A percentile compares a stretch with the other conserved stretches of the same genome.
Conservation (phyloP, 2,113 vertebrate species). For the Calyptommatus sinebrachiatus region DNA sequence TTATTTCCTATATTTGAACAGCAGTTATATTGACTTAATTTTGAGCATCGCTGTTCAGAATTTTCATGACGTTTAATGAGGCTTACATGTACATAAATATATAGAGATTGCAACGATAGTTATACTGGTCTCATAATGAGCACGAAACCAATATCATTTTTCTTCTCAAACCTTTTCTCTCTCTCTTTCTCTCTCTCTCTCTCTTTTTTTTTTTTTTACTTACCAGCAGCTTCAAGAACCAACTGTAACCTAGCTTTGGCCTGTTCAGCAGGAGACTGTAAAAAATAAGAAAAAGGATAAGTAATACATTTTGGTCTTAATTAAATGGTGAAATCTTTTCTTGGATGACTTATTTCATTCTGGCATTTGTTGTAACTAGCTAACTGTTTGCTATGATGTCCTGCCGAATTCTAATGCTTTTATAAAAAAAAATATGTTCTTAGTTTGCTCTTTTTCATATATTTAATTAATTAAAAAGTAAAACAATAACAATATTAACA, state of each 20-base stretch:
- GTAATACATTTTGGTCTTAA: neutral
- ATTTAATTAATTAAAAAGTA: neutral
- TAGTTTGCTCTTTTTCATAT: neutral
- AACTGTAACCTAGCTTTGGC: constrained; percentile 91
- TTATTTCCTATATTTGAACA: neutral
- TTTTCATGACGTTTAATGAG: neutral
- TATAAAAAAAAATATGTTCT: neutral
- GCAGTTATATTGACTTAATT: neutral
- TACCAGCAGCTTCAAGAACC: constrained; percentile 95
- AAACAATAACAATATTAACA: neutral
- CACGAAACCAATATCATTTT: constrained; percentile 14
- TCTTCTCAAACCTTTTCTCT: neutral
- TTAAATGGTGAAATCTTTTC: neutral
- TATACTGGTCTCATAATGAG: neutral
- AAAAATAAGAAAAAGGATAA: constrained; percentile 52
- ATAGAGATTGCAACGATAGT: neutral
- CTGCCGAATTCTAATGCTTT: neutral
- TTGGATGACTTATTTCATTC: neutral
- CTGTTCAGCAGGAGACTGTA: constrained; percentile 90
- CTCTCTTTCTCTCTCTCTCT: no score
- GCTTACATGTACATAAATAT: neutral
- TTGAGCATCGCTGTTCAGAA: neutral
- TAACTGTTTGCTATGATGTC: neutral
- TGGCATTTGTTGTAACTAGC: constrained; percentile 38
- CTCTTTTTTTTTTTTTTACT: constrained; percentile 52